These are phyloP conservation scores for Stigmatopora argus DNA, from an alignment of 2,113 vertebrate genomes.

Conservation along the genomic window DNA sequence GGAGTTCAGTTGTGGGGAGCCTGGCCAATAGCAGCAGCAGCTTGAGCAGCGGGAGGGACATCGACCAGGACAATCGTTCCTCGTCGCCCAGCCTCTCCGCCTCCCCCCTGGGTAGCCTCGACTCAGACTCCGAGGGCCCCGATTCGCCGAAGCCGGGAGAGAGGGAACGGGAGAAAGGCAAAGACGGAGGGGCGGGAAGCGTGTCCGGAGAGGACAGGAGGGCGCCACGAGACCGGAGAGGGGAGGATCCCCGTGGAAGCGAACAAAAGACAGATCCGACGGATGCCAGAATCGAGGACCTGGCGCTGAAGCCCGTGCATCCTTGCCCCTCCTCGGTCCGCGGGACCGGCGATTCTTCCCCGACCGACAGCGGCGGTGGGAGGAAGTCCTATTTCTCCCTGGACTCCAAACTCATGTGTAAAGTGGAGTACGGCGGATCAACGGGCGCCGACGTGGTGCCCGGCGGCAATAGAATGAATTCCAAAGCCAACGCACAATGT, in stretches of 20 bases:
- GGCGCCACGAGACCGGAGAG: conserved; percentile 51
- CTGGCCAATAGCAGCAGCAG: conserved; percentile 92
- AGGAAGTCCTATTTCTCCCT: conserved; percentile 72
- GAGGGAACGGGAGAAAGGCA: conserved; percentile 61
- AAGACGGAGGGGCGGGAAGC: conserved; percentile 60
- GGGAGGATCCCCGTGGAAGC: conserved; percentile 58
- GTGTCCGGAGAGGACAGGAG: conserved; percentile 62
- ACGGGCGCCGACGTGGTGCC: conserved; percentile 44
- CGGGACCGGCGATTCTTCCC: conserved; percentile 54
- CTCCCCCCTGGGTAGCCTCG: conserved; percentile 88
- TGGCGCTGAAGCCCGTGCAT: conserved; percentile 74
- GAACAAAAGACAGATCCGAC: conserved; percentile 63
- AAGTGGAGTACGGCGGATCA: conserved; percentile 64
- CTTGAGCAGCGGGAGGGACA: conserved; percentile 91
- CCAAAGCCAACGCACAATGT: conserved; percentile 68
- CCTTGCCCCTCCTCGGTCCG: conserved; percentile 58
- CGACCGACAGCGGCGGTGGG: conserved; percentile 61
- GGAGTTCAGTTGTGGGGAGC: conserved; percentile 87
- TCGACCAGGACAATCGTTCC: conserved; percentile 98
- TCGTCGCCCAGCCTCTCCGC: conserved; percentile 89
- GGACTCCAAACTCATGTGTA: conserved; percentile 72
- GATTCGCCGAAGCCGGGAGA: conserved; percentile 74
- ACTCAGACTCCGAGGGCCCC: conserved; percentile 89
- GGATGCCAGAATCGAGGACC: conserved; percentile 62
- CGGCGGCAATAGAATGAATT: conserved; percentile 58